phyloP scores from a whole-genome alignment of 2,888 invertebrate genomes.

The Meteorus cinctellus region DNA sequence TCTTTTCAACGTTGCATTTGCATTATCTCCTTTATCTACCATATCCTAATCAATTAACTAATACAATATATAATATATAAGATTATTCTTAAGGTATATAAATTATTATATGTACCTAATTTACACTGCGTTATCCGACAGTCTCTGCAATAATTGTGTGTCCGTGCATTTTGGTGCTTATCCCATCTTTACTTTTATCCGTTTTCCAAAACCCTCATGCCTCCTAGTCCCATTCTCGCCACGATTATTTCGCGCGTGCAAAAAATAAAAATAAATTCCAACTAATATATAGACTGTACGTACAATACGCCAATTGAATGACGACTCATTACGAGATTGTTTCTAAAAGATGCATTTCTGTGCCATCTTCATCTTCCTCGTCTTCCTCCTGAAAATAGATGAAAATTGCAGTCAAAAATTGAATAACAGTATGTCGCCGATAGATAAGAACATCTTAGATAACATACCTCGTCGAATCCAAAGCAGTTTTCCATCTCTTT shows the following conservation, averaged over 20 bases:
- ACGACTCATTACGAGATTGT: conserved; percentile 69
- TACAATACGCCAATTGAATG: conserved; percentile 53
- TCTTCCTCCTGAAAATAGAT: conserved; percentile 65
- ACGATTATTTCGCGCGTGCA: conserved; percentile 57
- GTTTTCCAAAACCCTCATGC: neutral
- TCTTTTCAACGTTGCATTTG: conserved; percentile 4
- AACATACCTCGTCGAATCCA: conserved; percentile 84
- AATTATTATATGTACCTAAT: conserved; percentile 65
- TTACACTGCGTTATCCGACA: conserved; percentile 57
- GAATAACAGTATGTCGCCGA: no score
- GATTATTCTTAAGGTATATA: conserved; percentile 50
- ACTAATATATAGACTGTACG: conserved; percentile 62
- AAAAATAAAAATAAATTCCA: conserved; percentile 65
- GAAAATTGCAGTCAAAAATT: neutral
- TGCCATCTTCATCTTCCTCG: conserved; percentile 74
- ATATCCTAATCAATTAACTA: neutral
- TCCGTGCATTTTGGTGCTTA: conserved; percentile 31
- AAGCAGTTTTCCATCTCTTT: conserved; percentile 88
- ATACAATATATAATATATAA: neutral
- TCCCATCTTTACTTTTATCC: conserved; percentile 11
- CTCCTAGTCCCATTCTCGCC: conserved; percentile 41
- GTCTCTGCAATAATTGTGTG: conserved; percentile 48
- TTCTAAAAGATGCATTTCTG: conserved; percentile 68
- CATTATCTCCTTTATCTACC: neutral
- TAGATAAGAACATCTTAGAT: conserved; percentile 12